Base-by-base conservation (phyloP, 2,888 invertebrate species). In the Sinohyriopsis cumingii region DNA sequence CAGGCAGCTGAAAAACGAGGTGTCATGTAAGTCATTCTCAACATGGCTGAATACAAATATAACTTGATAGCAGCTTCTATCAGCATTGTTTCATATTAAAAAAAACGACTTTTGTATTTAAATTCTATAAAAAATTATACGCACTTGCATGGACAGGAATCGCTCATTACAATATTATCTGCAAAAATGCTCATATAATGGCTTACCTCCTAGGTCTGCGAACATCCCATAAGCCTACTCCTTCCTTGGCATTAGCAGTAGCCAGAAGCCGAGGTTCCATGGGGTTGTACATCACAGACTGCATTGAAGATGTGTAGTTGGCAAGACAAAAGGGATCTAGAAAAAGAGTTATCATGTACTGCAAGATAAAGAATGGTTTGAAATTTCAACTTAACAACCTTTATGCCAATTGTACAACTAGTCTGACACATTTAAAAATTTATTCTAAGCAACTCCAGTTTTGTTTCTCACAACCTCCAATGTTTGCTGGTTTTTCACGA, bases 281-380 rank as follows among this genome's bases (percentile, higher is more conserved):
- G 0, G 97, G 97, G 91, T 97, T 96, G 90, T 95, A 97, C 93
- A 95, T 95, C 56, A 97, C 97, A n/a, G 96, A 95, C 90, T 97
- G 97, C 91, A 96, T 97, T n/a, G 96, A 93, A 67, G 93, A 92
- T 81, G 92, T 92, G 83, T 92, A 93, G 87, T 94, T 94, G 86
- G 94, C 93, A 84, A 95, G 90, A 79, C 93, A 93, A 80, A 94
- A 92, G n/a, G 93, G 92, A 77, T 93, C 93, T 91, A 87, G 57
- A 55, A 3, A 53, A 33, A 59, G 53, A 57, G 28, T 65, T 15
- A n/a, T 54, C 3, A 56, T 22, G 9, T 33, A 33, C 9, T 33
- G 33, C 33, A 33, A 6, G 9, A 9, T 33, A 7, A 33, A 33
- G 33, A 33, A 33, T 5, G 33, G 33, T 33, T 33, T 33, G 9